Percentiles rank a stretch among this genome's conserved stretches.
phyloP scores from a whole-genome alignment of 2,888 invertebrate genomes.

The Automeris io region DNA sequence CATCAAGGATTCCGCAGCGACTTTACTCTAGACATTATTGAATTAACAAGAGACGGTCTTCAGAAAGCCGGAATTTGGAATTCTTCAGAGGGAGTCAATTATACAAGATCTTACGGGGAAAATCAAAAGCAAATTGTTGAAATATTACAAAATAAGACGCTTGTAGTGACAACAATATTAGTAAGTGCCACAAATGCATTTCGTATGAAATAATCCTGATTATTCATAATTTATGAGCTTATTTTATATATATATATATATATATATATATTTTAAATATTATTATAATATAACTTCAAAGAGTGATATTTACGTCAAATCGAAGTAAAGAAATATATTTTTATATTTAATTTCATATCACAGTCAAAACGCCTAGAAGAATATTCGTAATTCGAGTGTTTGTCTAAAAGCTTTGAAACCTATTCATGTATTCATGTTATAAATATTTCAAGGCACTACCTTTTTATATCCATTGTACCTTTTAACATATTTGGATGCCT shows the following conservation, averaged over 20 bases:
- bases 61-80: conserved; percentile 93
- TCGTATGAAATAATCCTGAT: too few species aligned
- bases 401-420: conserved; percentile 13
- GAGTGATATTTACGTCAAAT: too few species aligned
- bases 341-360: conserved; percentile 28
- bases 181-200: too few species aligned
- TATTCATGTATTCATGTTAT: conserved; percentile 27
- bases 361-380: conserved; percentile 17
- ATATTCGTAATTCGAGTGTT: conserved; percentile 13
- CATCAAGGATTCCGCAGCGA: conserved; percentile 95
- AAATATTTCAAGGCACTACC: conserved; percentile 19
- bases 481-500: conserved; percentile 15
- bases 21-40: conserved; percentile 94
- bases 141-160: conserved; percentile 93
- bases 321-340: conserved; percentile 29
- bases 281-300: too few species aligned
- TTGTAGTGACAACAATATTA: conserved; percentile 93
- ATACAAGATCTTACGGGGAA: conserved; percentile 90
- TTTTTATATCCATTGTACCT: conserved; percentile 22
- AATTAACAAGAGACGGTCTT: conserved; percentile 89
- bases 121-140: conserved; percentile 92
- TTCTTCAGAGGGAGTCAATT: conserved; percentile 91
- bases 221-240: too few species aligned
- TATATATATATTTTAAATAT: too few species aligned
- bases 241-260: too few species aligned